A percentile compares a stretch with the other conserved stretches of the same genome.
Conservation (phyloP, 2,888 invertebrate genomes). For the Volucella zonaria region DNA sequence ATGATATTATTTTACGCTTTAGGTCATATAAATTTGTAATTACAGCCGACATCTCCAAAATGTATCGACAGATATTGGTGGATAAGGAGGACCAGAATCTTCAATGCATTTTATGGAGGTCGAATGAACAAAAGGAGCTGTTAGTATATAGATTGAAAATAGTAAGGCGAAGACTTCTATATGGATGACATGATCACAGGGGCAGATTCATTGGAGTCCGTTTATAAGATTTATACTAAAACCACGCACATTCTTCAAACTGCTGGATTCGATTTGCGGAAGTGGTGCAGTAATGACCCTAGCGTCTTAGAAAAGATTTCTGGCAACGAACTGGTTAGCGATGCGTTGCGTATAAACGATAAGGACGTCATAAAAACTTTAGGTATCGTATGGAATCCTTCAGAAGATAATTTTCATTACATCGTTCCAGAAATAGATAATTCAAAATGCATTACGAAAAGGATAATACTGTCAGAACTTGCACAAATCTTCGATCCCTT, state of each 20-base stretch:
- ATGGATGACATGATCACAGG: slow-evolving; percentile 61
- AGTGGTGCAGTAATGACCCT: slow-evolving; percentile 37
- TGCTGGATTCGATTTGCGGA: slow-evolving; percentile 29
- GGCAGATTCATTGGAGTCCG: slow-evolving; percentile 14
- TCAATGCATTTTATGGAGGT: slow-evolving; percentile 1
- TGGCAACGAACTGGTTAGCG: not conserved
- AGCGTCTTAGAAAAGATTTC: not conserved
- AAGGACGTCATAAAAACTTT: slow-evolving; percentile 45
- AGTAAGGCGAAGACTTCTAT: slow-evolving; percentile 50
- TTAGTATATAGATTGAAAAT: not conserved
- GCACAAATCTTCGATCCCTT: slow-evolving; percentile 60
- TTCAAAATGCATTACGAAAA: slow-evolving; percentile 14
- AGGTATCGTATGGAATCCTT: slow-evolving; percentile 43
- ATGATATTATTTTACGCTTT: slow-evolving; percentile 12
- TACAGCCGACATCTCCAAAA: not conserved
- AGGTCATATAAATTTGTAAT: slow-evolving; percentile 1
- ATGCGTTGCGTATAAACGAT: slow-evolving; percentile 7
- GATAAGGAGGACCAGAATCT: not conserved
- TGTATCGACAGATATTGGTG: not conserved
- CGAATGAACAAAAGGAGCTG: no score
- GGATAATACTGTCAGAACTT: slow-evolving; percentile 35
- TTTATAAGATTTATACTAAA: slow-evolving; percentile 3
- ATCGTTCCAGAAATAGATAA: no score
- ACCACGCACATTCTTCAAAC: slow-evolving; percentile 7
- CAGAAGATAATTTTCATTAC: slow-evolving; percentile 24